Evolutionary conservation across 1,140 invertebrate species (phyloP).

Genomic region (Philotrypesis tridentata): DNA sequence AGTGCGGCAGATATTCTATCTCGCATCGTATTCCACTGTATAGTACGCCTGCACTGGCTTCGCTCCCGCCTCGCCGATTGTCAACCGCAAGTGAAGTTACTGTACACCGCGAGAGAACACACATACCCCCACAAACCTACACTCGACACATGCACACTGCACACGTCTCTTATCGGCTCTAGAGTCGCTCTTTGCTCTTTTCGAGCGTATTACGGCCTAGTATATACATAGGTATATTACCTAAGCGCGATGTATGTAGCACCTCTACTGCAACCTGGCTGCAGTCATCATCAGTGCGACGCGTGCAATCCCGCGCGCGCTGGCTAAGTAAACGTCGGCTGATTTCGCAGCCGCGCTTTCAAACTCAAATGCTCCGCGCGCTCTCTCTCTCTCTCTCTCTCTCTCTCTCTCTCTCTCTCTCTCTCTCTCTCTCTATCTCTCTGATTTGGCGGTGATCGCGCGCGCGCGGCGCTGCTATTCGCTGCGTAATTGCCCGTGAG

Average conservation of each 20-base stretch:
- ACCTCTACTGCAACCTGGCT: no score
- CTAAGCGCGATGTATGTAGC: no score
- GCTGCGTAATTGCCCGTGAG: background rate
- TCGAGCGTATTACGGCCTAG: background rate
- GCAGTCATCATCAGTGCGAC: background rate
- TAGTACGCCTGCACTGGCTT: no score
- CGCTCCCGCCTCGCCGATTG: background rate
- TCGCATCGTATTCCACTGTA: background rate
- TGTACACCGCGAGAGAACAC: no score
- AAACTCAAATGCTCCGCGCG: background rate
- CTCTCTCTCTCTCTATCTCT: no score
- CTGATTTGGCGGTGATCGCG: no score
- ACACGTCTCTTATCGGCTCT: background rate
- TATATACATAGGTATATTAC: background rate
- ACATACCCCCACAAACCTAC: no score
- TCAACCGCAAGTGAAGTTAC: background rate
- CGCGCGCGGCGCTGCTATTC: no score
- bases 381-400: no score
- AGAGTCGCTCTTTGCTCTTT: conserved; percentile 15
- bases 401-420: no score
- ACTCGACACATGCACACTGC: background rate
- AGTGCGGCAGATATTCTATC: background rate
- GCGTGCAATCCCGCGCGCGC: background rate
- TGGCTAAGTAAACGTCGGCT: background rate
- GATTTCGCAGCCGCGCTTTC: background rate